These are phyloP conservation scores for Rhipidura dahli DNA, from an alignment of 2,113 vertebrate species.

Conservation along the genomic window DNA sequence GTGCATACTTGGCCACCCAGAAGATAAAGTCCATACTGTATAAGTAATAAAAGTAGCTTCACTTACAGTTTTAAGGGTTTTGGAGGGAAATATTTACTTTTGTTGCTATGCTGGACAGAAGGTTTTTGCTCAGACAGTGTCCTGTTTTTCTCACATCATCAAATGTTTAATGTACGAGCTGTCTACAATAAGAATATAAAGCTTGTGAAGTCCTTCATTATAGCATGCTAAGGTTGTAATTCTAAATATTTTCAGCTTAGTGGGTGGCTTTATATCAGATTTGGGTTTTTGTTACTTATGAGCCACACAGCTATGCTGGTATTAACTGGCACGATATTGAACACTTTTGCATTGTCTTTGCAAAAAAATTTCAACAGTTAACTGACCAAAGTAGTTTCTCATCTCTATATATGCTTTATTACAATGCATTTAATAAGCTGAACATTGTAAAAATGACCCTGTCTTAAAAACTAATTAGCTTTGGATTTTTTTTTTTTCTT, in stretches of 20 bases:
- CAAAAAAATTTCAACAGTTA: background rate
- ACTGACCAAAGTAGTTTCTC: background rate
- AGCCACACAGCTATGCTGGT: background rate
- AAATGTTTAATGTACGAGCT: background rate
- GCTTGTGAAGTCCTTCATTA: slow-evolving; percentile 28
- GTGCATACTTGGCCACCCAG: background rate
- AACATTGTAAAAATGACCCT: background rate
- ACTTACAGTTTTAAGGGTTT: background rate
- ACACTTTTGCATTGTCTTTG: background rate
- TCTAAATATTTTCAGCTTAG: slow-evolving; percentile 7
- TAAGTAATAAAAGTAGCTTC: background rate
- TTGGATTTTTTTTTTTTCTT: background rate
- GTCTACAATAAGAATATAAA: background rate
- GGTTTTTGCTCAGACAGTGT: background rate
- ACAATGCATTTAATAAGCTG: background rate
- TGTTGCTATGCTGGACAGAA: background rate
- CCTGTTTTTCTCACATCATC: slow-evolving; percentile 28
- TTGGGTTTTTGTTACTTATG: background rate
- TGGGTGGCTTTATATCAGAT: slow-evolving; percentile 2
- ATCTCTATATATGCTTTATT: background rate
- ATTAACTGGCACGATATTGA: background rate
- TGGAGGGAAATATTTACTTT: slow-evolving; percentile 30
- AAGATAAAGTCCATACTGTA: background rate
- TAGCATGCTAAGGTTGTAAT: background rate
- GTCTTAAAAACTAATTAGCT: background rate